These are phyloP conservation scores for Fringilla coelebs DNA, from an alignment of 2,797 vertebrate genomes.

Conservation along the genomic window DNA sequence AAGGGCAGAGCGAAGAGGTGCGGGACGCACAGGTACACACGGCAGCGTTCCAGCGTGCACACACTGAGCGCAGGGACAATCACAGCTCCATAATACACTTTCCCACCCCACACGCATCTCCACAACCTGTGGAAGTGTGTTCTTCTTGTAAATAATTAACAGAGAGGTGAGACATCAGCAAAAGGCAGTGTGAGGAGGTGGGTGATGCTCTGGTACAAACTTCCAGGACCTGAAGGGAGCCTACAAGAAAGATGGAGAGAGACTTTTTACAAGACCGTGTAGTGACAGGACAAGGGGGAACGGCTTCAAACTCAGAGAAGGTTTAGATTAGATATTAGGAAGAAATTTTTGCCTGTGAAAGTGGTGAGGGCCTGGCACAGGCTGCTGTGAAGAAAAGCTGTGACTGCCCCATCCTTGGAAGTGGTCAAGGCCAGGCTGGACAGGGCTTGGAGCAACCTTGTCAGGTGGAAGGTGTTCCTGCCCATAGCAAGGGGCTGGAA, in stretches of 20 bases:
- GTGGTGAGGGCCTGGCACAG: not conserved
- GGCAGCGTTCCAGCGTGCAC: not conserved
- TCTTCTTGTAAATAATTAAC: not conserved
- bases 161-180: not conserved
- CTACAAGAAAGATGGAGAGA: not conserved
- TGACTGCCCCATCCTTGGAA: not conserved
- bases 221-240: not conserved
- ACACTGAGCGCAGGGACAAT: fast-evolving
- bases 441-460: fast-evolving
- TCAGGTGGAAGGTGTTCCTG: not conserved
- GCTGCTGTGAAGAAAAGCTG: not conserved
- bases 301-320: not conserved
- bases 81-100: not conserved
- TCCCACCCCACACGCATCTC: not conserved
- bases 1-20: not conserved
- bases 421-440: not conserved
- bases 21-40: not conserved
- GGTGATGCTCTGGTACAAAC: not conserved
- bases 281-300: not conserved
- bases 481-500: not conserved
- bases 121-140: not conserved
- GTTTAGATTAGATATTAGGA: not conserved
- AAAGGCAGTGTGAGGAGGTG: not conserved
- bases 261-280: not conserved
- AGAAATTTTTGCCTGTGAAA: not conserved